Base-by-base conservation (phyloP, 2,113 vertebrate species). In the Ornithorhynchus anatinus region DNA sequence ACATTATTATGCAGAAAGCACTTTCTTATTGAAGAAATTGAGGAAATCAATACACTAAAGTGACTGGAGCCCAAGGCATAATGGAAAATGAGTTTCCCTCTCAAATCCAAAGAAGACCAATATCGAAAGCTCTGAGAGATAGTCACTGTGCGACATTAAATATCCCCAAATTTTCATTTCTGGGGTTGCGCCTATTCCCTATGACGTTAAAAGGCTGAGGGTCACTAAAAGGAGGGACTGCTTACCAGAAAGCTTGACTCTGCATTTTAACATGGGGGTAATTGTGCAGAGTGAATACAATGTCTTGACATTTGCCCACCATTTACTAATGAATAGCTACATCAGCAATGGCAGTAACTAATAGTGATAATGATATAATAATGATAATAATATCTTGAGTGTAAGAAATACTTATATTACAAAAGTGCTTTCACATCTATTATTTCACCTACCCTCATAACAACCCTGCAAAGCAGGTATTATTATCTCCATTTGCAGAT, bases 21-120 rank as follows among this genome's bases (percentile, higher is more conserved):
- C 38, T 66, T 81, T 79, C 54, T 74, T 59, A 63, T 74, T 77
- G 80, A 79, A 81, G 65, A 73, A 74, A 48, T 66, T 43, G 29
- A 45, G 27, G 61, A 81, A 83, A 77, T 83, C 69, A 77, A 77
- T 79, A 75, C 66, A 59, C 47, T 33, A 2, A 72, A 69, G 71
- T 45, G 59, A 82, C 42, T 74, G 72, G 74, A 43, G 36, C 59
- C 81, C 51, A 59, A 62, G 62, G 59, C 47, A 62, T 51, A 79
- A 63, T 52, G 50, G 50, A 77, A 50, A 76, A 71, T 56, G 71
- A 75, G 29, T 33, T 4, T 31, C 35, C 20, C n/a, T 27, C 13
- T 15, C 43, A 76, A 71, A 74, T 9, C 54, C 69, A 37, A 45
- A 66, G n/a, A n/a, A n/a, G 69, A 69, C 81, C 61, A 66, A 66